These are phyloP conservation scores for Strigamia transsilvanica DNA, from an alignment of 2,888 invertebrate genomes.

Conservation along the genomic window DNA sequence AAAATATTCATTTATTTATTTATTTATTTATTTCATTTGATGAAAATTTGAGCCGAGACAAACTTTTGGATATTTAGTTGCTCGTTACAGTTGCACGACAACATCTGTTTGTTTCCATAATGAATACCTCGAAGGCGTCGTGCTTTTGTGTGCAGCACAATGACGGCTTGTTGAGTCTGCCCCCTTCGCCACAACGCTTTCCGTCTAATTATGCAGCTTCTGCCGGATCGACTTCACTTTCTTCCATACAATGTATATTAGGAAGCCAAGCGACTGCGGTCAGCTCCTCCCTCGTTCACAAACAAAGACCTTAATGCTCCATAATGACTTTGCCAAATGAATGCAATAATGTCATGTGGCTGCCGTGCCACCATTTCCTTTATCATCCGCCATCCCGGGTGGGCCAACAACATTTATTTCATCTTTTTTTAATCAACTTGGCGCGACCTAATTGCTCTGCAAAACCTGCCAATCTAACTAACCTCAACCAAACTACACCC, in stretches of 20 bases:
- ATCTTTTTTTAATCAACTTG: not conserved
- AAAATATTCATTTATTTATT: no score
- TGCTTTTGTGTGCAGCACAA: not conserved
- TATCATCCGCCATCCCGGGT: not conserved
- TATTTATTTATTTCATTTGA: no score
- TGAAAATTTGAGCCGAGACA: not conserved
- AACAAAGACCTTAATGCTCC: not conserved
- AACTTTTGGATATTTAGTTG: not conserved
- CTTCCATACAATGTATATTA: not conserved
- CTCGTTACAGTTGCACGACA: not conserved
- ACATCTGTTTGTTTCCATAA: not conserved
- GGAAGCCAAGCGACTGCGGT: not conserved
- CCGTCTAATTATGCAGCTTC: not conserved
- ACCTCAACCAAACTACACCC: no score
- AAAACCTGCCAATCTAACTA: no score
- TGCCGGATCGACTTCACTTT: not conserved
- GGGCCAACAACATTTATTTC: not conserved
- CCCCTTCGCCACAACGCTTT: not conserved
- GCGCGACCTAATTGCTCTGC: not conserved
- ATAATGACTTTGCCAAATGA: not conserved
- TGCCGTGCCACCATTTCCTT: not conserved
- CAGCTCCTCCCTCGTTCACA: not conserved
- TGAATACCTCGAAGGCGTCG: not conserved
- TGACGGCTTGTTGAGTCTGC: not conserved
- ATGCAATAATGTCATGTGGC: not conserved